These are phyloP conservation scores for Zoanthus solanderi DNA, from an alignment of 92 coral and sea anemone genomes.

Conservation along the genomic window DNA sequence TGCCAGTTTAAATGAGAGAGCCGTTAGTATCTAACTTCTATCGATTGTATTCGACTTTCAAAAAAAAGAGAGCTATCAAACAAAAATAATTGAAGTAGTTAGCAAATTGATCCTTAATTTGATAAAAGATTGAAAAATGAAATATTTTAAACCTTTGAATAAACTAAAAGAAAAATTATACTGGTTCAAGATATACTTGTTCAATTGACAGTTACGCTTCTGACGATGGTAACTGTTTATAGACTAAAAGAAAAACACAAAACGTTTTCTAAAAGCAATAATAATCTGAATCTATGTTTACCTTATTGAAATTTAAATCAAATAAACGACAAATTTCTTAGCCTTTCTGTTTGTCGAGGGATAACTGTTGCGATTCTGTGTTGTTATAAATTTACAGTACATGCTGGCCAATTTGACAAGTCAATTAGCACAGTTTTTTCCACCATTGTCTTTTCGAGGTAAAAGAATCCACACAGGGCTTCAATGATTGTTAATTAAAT, in stretches of 20 bases:
- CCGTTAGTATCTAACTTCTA: neutral
- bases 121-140: neutral
- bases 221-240: neutral
- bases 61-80: neutral
- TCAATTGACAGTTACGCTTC: neutral
- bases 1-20: neutral
- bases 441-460: neutral
- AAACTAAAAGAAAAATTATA: neutral
- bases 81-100: neutral
- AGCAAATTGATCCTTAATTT: neutral
- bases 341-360: constrained; percentile 11
- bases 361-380: neutral
- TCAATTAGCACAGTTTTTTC: neutral
- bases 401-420: neutral
- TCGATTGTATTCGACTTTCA: neutral
- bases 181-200: neutral
- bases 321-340: constrained; percentile 17
- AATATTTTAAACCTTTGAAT: neutral
- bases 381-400: neutral
- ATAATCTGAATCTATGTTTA: neutral
- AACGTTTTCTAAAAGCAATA: neutral
- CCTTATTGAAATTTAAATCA: constrained; percentile 15
- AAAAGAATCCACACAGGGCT: neutral
- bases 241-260: constrained; percentile 9
- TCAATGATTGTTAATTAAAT: neutral